Percentiles rank a stretch among this genome's conserved stretches.
These are phyloP conservation scores for Chaetorhynchus papuensis DNA, from an alignment of 2,113 vertebrate species.

Conservation along the genomic window DNA sequence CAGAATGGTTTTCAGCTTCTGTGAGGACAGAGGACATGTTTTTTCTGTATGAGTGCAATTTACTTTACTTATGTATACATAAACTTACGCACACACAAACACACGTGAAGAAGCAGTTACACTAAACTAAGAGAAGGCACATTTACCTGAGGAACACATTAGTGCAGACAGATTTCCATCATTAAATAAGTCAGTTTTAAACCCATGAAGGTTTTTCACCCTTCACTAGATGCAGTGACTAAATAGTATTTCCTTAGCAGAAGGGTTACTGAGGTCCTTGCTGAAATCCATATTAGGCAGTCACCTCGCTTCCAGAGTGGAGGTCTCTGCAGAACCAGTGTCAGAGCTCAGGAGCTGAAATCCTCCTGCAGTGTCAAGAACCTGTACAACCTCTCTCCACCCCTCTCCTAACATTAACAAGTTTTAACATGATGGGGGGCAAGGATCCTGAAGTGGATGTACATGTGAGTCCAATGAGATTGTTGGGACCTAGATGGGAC, in stretches of 20 bases:
- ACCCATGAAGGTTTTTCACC: not conserved
- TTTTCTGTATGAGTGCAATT: not conserved
- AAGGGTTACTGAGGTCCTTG: not conserved
- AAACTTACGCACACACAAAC: not conserved
- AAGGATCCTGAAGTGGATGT: fast-evolving
- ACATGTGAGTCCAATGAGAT: fast-evolving
- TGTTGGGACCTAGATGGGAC: not conserved
- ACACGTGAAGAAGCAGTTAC: not conserved
- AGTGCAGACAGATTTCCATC: not conserved
- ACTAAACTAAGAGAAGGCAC: not conserved
- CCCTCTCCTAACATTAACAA: not conserved
- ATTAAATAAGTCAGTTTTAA: not conserved
- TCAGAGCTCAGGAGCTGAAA: not conserved
- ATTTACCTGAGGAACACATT: not conserved
- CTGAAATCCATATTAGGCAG: not conserved
- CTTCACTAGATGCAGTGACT: not conserved
- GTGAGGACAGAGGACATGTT: not conserved
- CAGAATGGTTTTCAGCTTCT: not conserved
- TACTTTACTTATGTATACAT: not conserved
- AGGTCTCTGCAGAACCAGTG: not conserved
- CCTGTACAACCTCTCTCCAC: not conserved
- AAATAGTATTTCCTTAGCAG: not conserved
- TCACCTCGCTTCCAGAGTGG: not conserved
- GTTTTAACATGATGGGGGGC: not conserved
- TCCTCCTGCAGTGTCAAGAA: not conserved